Evolutionary conservation across 2,113 vertebrate species (phyloP).

Genomic region (Chroicocephalus ridibundus): DNA sequence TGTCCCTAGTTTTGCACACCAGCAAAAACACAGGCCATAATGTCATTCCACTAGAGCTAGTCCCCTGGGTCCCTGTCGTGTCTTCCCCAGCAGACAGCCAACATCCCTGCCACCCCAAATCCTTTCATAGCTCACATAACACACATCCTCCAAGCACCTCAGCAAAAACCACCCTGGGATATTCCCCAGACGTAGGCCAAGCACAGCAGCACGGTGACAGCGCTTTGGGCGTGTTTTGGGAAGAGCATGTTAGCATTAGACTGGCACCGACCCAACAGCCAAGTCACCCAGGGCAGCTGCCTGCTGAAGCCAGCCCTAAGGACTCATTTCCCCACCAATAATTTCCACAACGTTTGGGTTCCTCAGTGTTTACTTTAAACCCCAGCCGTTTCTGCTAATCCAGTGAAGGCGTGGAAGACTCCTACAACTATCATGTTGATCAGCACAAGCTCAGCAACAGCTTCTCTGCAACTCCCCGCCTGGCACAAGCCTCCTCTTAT

Average conservation of each 20-base stretch:
- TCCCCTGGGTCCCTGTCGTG: fast-evolving
- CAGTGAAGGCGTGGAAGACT: background rate
- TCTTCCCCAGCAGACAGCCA: background rate
- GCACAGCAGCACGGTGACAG: background rate
- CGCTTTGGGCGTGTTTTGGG: background rate
- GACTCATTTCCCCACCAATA: background rate
- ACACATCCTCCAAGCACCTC: background rate
- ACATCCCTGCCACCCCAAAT: background rate
- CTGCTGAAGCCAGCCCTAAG: background rate
- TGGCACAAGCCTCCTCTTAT: conserved; percentile 41
- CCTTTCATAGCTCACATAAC: background rate
- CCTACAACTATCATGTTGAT: background rate
- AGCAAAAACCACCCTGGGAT: background rate
- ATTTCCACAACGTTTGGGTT: background rate
- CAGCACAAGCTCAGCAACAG: background rate
- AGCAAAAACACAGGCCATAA: background rate
- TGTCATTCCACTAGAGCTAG: background rate
- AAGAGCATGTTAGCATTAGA: background rate
- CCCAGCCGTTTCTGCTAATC: background rate
- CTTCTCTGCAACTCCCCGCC: background rate
- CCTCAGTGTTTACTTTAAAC: background rate
- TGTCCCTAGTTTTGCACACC: background rate
- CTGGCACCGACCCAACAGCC: background rate
- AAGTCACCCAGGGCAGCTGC: background rate
- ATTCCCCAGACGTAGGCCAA: background rate